Percentiles rank a stretch among this genome's conserved stretches.
Evolutionary conservation across 2,888 invertebrate species (phyloP).

Genomic region (Melieria picta): DNA sequence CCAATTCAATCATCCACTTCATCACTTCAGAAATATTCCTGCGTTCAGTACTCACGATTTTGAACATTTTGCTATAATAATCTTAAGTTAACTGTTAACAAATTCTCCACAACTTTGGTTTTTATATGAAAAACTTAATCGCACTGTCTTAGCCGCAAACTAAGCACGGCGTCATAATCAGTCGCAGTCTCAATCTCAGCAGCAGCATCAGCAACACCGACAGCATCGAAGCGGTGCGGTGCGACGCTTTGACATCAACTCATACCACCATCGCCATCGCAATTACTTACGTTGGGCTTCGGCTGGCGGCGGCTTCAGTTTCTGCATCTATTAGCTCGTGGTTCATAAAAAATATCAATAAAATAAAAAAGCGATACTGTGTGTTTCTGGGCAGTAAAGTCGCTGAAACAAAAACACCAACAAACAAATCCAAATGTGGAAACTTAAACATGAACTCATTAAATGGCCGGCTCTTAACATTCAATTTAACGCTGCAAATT

Average conservation of each 20-base stretch:
- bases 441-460: slow-evolving; percentile 48
- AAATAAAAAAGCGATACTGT: no score
- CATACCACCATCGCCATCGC: no score
- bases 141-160: slow-evolving; percentile 16
- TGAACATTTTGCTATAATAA: slow-evolving; percentile 57
- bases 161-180: slow-evolving; percentile 11
- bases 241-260: background rate
- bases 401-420: slow-evolving; percentile 25
- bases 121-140: slow-evolving; percentile 35
- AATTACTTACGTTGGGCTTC: no score
- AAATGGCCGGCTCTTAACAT: slow-evolving; percentile 40
- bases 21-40: no score
- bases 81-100: slow-evolving; percentile 55
- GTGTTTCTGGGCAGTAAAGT: no score
- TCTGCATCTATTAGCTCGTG: no score
- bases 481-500: slow-evolving; percentile 22
- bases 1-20: no score
- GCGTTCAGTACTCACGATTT: slow-evolving; percentile 53
- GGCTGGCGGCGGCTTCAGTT: no score
- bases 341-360: no score
- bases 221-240: slow-evolving; percentile 16
- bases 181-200: slow-evolving; percentile 35
- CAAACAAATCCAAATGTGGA: slow-evolving; percentile 39
- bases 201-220: slow-evolving; percentile 15
- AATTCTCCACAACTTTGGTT: slow-evolving; percentile 47